Evolutionary conservation across 2,113 vertebrate species (phyloP), one percentile per base, ranked within the genome.

Genomic region (Phalacrocorax carbo): DNA sequence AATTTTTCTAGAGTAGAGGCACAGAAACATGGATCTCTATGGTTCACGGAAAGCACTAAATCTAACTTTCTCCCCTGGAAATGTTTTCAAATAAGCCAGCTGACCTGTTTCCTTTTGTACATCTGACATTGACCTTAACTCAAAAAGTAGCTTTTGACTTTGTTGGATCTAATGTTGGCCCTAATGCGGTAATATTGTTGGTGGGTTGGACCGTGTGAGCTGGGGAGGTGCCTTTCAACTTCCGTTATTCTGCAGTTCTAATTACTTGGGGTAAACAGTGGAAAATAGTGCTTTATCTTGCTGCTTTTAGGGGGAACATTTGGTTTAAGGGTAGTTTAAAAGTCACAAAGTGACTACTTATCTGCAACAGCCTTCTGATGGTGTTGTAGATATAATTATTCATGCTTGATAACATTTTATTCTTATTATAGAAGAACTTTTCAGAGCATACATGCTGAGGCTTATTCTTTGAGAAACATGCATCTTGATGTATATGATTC

Each of bases 21-120:
- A 18, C 0, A 1, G 64, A 54, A 54, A 34, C 9, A 1, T 15
- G 3, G 34, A 34, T 55, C 2, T 6, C 22, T 6, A 7, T 7
- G 8, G 44, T 69, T 89, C 58, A 66, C 4, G 6, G 49, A 92
- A 76, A 49, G 2, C n/a, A 34, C 8, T 34, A 14, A 48, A 21
- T 76, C 19, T 77, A 19, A 48, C 27, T 89, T 81, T 73, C 20
- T 91, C 2, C 30, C 3, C 19, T 76, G 42, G 16, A 86, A 80
- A 42, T 46, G 9, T 64, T 89, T 77, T 17, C 34, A 55, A 5
- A 27, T 60, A 80, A 68, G n/a, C 29, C 8, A 48, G 1, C 7
- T 15, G 26, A 55, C 26, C 7, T 90, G 9, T 54, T 77, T 84
- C 22, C 6, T 69, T 36, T 68, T 65, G 16, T 38, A 18, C 9